A percentile compares a stretch with the other conserved stretches of the same genome.
Conservation (phyloP, 2,113 vertebrate genomes). For the Ciconia boyciana region DNA sequence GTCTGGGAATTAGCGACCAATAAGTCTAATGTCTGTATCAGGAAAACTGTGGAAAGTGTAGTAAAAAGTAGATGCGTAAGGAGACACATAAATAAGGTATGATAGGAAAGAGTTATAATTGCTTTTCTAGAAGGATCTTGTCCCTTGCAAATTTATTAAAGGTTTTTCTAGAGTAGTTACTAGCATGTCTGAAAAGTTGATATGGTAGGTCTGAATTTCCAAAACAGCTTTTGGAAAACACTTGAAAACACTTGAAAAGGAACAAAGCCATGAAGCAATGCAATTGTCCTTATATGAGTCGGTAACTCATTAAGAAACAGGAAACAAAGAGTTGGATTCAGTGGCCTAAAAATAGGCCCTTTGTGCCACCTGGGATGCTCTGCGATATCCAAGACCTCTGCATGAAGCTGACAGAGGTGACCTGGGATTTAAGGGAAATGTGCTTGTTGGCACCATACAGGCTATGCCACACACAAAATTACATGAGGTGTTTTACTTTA, state of each 20-base stretch:
- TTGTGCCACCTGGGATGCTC: not conserved
- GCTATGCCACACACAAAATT: not conserved
- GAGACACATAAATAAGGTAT: not conserved
- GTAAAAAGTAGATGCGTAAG: not conserved
- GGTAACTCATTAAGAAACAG: not conserved
- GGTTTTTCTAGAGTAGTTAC: not conserved
- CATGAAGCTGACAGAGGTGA: not conserved
- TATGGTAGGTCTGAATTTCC: not conserved
- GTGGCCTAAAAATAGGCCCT: not conserved
- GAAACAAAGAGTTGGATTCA: not conserved
- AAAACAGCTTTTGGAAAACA: not conserved
- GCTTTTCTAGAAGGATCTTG: not conserved
- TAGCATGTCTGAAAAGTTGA: not conserved
- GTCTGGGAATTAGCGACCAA: not conserved
- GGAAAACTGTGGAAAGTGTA: not conserved
- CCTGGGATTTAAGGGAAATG: not conserved
- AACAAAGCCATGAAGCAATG: not conserved
- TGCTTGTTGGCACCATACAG: not conserved
- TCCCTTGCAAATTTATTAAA: not conserved
- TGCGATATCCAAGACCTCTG: not conserved
- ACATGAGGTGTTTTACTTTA: not conserved
- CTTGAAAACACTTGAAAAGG: not conserved
- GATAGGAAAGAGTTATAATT: not conserved
- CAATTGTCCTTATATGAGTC: not conserved
- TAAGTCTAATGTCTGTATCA: not conserved